Conservation (phyloP, 2,113 vertebrate species). For the Hydropotes inermis region DNA sequence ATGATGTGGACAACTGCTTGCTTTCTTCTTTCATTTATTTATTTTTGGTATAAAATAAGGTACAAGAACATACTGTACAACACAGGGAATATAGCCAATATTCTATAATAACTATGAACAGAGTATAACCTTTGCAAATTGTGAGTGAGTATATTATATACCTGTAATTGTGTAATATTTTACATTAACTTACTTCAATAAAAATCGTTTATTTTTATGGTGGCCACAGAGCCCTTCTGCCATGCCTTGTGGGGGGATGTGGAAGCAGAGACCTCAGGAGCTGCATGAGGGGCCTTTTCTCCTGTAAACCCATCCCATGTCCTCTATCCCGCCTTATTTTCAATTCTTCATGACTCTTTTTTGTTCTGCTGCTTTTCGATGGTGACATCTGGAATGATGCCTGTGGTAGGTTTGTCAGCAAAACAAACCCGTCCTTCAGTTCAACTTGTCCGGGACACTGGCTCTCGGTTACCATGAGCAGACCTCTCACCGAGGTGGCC, state of each 20-base stretch:
- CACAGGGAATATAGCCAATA: not conserved
- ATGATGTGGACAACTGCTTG: not conserved
- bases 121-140: not conserved
- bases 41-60: not conserved
- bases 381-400: not conserved
- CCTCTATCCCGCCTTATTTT: slow-evolving; percentile 16
- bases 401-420: not conserved
- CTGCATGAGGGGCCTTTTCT: not conserved
- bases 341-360: not conserved
- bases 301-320: not conserved
- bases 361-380: not conserved
- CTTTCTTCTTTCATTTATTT: not conserved
- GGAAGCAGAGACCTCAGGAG: not conserved
- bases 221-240: not conserved
- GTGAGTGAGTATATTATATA: not conserved
- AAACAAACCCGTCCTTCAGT: not conserved
- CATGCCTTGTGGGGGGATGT: not conserved
- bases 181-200: not conserved
- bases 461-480: not conserved
- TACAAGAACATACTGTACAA: not conserved
- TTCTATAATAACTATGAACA: not conserved
- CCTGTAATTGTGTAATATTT: not conserved
- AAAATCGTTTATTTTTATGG: not conserved
- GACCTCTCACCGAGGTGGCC: not conserved
- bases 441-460: not conserved